These are phyloP conservation scores for Aurelia coerulea DNA, from an alignment of 30 jellyfish, hydroid and myxozoan genomes.

Conservation along the genomic window DNA sequence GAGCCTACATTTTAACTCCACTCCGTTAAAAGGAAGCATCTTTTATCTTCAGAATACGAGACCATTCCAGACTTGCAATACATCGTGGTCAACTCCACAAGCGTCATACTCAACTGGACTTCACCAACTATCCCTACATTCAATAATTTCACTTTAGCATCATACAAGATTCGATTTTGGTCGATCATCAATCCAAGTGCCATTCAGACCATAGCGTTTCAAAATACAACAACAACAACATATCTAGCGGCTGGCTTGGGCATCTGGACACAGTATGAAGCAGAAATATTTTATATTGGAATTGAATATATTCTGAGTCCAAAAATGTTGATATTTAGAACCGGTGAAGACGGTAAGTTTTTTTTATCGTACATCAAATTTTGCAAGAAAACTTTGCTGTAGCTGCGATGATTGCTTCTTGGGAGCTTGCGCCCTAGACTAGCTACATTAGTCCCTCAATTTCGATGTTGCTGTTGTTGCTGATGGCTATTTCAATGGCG, in stretches of 20 bases:
- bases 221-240: not conserved
- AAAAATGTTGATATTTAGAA: constrained; percentile 5
- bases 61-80: constrained; percentile 3
- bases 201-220: not conserved
- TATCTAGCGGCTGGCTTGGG: constrained; percentile 11
- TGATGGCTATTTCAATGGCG: too few species aligned
- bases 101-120: constrained; percentile 28
- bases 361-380: too few species aligned
- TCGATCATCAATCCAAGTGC: constrained; percentile 2
- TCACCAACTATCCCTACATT: not conserved
- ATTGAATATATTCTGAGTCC: constrained; percentile 13
- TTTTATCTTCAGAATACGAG: constrained; percentile 5
- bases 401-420: too few species aligned
- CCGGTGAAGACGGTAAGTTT: constrained; percentile 34
- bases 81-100: constrained; percentile 29
- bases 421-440: too few species aligned
- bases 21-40: too few species aligned
- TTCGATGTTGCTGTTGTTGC: too few species aligned
- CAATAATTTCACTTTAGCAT: constrained; percentile 16
- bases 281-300: constrained; percentile 19
- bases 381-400: too few species aligned
- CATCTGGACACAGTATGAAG: constrained; percentile 18
- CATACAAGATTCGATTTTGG: constrained; percentile 22
- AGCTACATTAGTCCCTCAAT: too few species aligned
- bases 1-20: too few species aligned